phyloP scores from a whole-genome alignment of 2,888 invertebrate genomes.

The Brachypalpus laphriformis region DNA sequence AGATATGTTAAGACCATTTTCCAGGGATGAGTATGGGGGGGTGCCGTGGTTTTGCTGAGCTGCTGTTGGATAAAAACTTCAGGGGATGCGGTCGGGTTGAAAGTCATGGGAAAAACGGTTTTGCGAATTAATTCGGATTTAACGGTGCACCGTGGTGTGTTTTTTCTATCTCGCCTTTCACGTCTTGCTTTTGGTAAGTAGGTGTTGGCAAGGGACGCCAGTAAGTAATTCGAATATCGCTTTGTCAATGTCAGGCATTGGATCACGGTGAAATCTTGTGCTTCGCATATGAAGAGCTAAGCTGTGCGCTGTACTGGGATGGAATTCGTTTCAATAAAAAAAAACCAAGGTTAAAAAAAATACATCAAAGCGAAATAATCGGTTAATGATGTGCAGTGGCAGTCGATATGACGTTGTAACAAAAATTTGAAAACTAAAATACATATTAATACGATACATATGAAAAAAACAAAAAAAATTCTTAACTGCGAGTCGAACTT shows the following conservation, averaged over 20 bases:
- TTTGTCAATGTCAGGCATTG: conserved; percentile 37
- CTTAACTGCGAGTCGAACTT: no score
- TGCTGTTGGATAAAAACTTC: conserved; percentile 42
- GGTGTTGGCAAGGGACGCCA: conserved; percentile 28
- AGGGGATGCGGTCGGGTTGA: background rate
- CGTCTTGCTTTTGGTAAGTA: conserved; percentile 1
- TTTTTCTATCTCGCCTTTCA: background rate
- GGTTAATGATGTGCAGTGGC: no score
- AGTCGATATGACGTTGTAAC: no score
- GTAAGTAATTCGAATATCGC: conserved; percentile 42
- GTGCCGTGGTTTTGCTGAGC: conserved; percentile 36
- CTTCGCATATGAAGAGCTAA: background rate
- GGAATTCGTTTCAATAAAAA: background rate
- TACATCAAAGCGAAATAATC: no score
- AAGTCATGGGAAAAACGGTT: conserved; percentile 20
- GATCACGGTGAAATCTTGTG: conserved; percentile 6
- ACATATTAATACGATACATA: no score
- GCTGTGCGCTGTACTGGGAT: background rate
- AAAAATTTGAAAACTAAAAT: no score
- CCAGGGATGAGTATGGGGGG: background rate
- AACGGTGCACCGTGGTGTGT: conserved; percentile 11
- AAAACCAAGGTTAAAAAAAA: background rate
- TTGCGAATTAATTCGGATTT: conserved; percentile 51
- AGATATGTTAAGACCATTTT: conserved; percentile 32
- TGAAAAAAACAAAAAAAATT: no score